Base-by-base conservation (phyloP, 2,797 vertebrate genomes). In the Chanos chanos region DNA sequence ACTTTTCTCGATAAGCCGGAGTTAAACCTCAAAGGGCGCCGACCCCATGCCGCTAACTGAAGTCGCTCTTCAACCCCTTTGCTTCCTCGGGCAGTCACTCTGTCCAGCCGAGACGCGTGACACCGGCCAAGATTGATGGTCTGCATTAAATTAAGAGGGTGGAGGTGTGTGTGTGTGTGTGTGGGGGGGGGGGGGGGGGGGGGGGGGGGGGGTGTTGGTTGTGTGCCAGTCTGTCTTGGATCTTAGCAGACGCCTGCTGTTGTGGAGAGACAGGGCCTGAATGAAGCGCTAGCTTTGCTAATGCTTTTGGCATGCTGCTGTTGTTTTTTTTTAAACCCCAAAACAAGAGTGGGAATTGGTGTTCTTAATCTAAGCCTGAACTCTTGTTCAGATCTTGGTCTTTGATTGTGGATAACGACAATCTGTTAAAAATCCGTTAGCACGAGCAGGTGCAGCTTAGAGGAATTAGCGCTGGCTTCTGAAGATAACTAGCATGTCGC, bases 171-270 rank as follows among this genome's bases (percentile, higher is more conserved):
- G 57, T 51, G 71, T n/a, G n/a, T n/a, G n/a, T n/a, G n/a, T n/a
- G n/a, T n/a, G n/a, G n/a, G n/a, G n/a, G n/a, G n/a, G n/a, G n/a
- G n/a, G n/a, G n/a, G n/a, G n/a, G n/a, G n/a, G n/a, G n/a, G n/a
- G n/a, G n/a, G n/a, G n/a, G n/a, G n/a, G n/a, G n/a, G n/a, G n/a
- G n/a, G n/a, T n/a, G n/a, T 68, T 73, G 67, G 73, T 64, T 28
- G 57, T 52, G 61, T 68, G 56, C 67, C 70, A 73, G 59, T 54
- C 53, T 58, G 34, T 57, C 43, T 76, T 58, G 61, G 67, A 62
- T 70, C 53, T 63, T 21, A 15, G 33, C 47, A 13, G 25, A 25
- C 33, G 57, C 51, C 50, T 33, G 30, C 28, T 30, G 21, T 47
- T 21, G 30, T 18, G 66, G 41, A 48, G 19, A 5, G 22, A 28